Base-by-base conservation (phyloP, 1,140 invertebrate species). In the Drosophila truncata region DNA sequence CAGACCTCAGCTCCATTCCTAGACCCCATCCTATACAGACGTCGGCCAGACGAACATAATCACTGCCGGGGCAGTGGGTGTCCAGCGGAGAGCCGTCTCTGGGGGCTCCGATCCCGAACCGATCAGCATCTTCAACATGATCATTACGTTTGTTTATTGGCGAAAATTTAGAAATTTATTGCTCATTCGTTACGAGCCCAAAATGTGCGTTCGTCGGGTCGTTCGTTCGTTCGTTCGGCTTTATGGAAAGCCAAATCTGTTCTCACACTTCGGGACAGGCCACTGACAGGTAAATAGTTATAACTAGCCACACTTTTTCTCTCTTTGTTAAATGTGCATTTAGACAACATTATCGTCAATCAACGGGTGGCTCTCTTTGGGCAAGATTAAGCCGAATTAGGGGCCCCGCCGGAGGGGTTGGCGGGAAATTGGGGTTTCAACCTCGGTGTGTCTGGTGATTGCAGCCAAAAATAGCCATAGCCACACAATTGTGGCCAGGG, bases 161-260 rank as follows among this genome's bases (percentile, higher is more conserved):
- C 75, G 82, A 90, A 90, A 90, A 90, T 90, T 85, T 85, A 80
- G 69, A 90, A 90, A 90, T 85, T 90, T 90, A 90, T 90, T 90
- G 78, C 81, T 82, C 74, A 75, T 90, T 85, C 88, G 78, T 79
- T 90, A 76, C 74, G 46, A 66, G 67, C 63, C 44, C 50, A 39
- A 77, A 77, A 77, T 79, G 75, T 79, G 75, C 76, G 76, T 79
- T 78, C 18, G 54, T 4, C 23, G 33, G 58, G 25, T 35, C 46
- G 46, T 14, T 57, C 25, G 23, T 62, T 35, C 46, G 46, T 14
- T 57, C 25, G 23, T 62, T 62, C 27, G 31, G 52, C 31, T 47
- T 29, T 41, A 39, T 67, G 52, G 64, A 80, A 76, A 81, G 66
- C 80, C 72, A 67, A 69, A 64, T 64, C 81, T 67, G 73, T 87